A percentile compares a stretch with the other conserved stretches of the same genome.
Evolutionary conservation across 2,888 invertebrate species (phyloP).

Genomic region (Tupiocoris notatus): DNA sequence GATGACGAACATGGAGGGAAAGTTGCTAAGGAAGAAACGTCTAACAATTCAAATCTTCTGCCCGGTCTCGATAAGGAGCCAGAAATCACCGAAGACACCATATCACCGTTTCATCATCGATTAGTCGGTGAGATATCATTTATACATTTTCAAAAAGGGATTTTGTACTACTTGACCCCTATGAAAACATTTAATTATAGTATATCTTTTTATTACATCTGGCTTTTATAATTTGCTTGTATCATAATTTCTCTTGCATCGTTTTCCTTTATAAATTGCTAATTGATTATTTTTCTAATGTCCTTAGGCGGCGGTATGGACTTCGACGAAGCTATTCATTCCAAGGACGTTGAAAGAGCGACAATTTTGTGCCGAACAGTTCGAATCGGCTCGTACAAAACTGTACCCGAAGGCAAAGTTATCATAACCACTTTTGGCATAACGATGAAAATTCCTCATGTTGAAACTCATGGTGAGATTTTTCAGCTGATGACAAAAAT

Average conservation of each 20-base stretch:
- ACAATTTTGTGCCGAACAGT: slow-evolving; percentile 71
- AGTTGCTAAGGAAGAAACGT: background rate
- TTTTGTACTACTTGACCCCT: no score
- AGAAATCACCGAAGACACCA: slow-evolving; percentile 22
- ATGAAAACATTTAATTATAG: no score
- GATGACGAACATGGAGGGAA: slow-evolving; percentile 1
- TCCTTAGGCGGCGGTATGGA: slow-evolving; percentile 58
- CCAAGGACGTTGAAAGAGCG: slow-evolving; percentile 58
- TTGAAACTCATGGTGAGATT: slow-evolving; percentile 52
- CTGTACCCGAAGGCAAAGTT: slow-evolving; percentile 71
- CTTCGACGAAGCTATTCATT: slow-evolving; percentile 54
- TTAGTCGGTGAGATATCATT: slow-evolving; percentile 18
- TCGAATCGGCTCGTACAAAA: slow-evolving; percentile 81
- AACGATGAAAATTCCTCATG: slow-evolving; percentile 55
- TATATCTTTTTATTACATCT: no score
- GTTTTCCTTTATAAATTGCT: no score
- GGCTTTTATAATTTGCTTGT: no score
- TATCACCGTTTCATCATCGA: background rate
- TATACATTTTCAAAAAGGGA: background rate
- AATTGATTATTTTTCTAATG: no score
- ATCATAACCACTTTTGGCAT: slow-evolving; percentile 56
- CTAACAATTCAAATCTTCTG: background rate
- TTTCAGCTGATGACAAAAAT: background rate
- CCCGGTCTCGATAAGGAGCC: slow-evolving; percentile 25
- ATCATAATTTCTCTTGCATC: no score